These are phyloP conservation scores for Gastrophryne carolinensis DNA, from an alignment of 2,797 vertebrate genomes.

Conservation along the genomic window DNA sequence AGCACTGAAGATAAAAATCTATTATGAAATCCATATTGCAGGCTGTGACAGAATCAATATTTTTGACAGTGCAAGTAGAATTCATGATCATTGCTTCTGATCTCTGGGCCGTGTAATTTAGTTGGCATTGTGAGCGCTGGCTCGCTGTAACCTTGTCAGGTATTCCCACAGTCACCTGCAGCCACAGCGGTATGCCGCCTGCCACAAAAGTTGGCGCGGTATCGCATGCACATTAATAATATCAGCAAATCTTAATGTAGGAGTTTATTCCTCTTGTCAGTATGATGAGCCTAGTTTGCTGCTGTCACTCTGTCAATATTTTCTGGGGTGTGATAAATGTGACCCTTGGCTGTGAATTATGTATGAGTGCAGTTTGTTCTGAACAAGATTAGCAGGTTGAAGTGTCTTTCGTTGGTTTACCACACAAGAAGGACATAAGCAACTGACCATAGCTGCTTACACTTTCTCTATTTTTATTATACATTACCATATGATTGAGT, in stretches of 20 bases:
- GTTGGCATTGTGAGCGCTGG: background rate
- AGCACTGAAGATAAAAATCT: background rate
- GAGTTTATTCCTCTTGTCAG: slow-evolving; percentile 24
- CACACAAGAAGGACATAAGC: background rate
- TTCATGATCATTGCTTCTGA: background rate
- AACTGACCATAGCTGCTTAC: background rate
- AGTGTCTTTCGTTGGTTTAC: slow-evolving; percentile 1
- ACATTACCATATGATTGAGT: no score
- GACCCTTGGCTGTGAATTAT: slow-evolving; percentile 37
- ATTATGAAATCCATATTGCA: slow-evolving; percentile 7
- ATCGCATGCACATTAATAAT: slow-evolving; percentile 1
- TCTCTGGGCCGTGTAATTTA: background rate
- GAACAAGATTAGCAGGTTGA: slow-evolving; percentile 20
- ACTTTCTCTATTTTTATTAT: background rate
- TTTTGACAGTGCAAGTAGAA: slow-evolving; percentile 3
- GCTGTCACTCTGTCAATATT: slow-evolving; percentile 21
- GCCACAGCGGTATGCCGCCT: background rate
- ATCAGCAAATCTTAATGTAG: slow-evolving; percentile 35
- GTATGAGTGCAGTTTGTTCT: slow-evolving; percentile 14
- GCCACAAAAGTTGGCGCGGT: background rate
- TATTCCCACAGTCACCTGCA: background rate
- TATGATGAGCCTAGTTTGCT: slow-evolving; percentile 26
- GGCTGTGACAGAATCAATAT: background rate
- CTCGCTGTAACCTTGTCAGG: background rate
- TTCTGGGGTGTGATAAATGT: slow-evolving; percentile 33